Conservation (phyloP, 1,140 invertebrate genomes). For the Danaus melanippus region DNA sequence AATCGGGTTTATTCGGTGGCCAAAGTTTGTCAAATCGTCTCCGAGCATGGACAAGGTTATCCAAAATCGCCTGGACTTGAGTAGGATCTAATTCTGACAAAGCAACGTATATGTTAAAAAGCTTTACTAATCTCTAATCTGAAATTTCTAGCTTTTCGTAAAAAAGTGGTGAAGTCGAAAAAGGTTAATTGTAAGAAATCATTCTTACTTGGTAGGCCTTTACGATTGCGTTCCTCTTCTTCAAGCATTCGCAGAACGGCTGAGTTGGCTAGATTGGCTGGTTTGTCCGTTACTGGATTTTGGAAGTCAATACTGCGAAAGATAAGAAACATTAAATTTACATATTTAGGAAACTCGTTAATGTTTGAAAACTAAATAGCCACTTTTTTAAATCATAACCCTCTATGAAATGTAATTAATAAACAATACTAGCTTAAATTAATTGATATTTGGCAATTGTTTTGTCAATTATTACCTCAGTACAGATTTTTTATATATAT, state of each 20-base stretch:
- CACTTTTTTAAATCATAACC: too few species aligned
- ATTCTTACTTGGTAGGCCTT: conserved; percentile 75
- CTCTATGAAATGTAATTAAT: too few species aligned
- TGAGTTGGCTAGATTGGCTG: conserved; percentile 84
- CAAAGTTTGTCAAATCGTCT: conserved; percentile 54
- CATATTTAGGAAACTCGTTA: background rate
- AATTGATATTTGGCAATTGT: too few species aligned
- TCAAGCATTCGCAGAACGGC: conserved; percentile 86
- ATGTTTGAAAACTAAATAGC: background rate
- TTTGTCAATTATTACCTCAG: too few species aligned
- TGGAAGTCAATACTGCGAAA: conserved; percentile 82
- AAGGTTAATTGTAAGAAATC: conserved; percentile 1
- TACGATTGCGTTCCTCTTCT: conserved; percentile 80
- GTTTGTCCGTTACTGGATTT: conserved; percentile 77
- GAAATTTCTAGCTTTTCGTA: too few species aligned
- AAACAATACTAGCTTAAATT: too few species aligned
- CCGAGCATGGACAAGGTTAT: conserved; percentile 46
- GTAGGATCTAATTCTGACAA: conserved; percentile 59
- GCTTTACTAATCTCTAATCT: conserved; percentile 17
- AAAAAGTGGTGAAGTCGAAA: too few species aligned
- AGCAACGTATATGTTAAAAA: conserved; percentile 54
- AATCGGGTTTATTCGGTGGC: conserved; percentile 42
- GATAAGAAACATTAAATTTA: conserved; percentile 10
- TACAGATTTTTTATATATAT: too few species aligned
- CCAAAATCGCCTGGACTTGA: conserved; percentile 59